Base-by-base conservation (phyloP, 2,888 invertebrate genomes). In the Nebria salina region DNA sequence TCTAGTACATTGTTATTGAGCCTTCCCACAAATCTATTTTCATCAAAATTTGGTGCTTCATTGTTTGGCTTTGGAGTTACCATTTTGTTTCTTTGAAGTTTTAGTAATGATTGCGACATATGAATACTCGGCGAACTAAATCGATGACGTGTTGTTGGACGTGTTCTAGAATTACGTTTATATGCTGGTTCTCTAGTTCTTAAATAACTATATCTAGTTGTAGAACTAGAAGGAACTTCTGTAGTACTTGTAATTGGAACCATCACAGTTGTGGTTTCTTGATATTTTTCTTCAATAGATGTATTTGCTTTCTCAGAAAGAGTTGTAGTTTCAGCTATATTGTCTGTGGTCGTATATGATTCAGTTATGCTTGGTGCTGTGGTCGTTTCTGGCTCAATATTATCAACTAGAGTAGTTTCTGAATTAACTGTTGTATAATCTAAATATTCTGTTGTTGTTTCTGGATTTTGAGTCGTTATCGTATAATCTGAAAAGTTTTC, bases 61-160 rank as follows among this genome's bases (percentile, higher is more conserved):
- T 4, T 25, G 26, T 1, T 70, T 25, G 70, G 26, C 25, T 25
- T 76, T 65, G 64, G 54, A 64, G 65, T 72, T 1, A 75, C 41
- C 13, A 75, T 26, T 72, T 75, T 77, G 15, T 78, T 82, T 8
- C 74, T 75, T 66, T 72, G 68, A n/a, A 82, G 26, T 75, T 77
- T 82, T 34, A 82, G 25, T 6, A 82, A 42, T 41, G 77, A 77
- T 75, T 66, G 82, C 11, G 82, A 82, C 75, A 82, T 82, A 65
- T 75, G 77, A 25, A 82, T 82, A 25, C 75, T 65, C 11, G 82
- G 77, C 20, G 77, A 75, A 26, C 82, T 82, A 72, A 82, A 82
- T 25, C 88, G 87, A 2, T 88, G 86, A 82, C 86, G 85, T 3
- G 88, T 87, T 1, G 88, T 85, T 5, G 87, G 87, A 34, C 87